phyloP scores from a whole-genome alignment of 1,140 invertebrate species.

The Cherax quadricarinatus region DNA sequence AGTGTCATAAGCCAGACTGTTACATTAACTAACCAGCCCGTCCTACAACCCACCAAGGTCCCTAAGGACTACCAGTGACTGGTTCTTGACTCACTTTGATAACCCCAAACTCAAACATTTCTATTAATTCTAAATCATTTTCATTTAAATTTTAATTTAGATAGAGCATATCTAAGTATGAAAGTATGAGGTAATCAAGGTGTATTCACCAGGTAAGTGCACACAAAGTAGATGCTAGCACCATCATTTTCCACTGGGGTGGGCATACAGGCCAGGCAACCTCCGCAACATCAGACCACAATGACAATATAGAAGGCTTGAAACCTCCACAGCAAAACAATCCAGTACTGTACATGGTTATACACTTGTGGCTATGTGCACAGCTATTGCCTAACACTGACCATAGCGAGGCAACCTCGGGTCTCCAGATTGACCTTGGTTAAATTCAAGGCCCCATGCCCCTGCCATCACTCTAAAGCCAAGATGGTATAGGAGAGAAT shows the following conservation, averaged over 20 bases:
- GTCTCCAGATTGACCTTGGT: slow-evolving; percentile 58
- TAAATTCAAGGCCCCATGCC: slow-evolving; percentile 46
- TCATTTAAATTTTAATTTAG: slow-evolving; percentile 6
- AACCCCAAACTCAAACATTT: slow-evolving; percentile 15
- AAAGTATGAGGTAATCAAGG: slow-evolving; percentile 22
- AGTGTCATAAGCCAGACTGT: slow-evolving; percentile 63
- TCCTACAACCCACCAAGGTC: slow-evolving; percentile 52
- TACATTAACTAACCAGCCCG: slow-evolving; percentile 58
- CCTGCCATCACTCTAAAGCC: slow-evolving; percentile 18
- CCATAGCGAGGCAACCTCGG: slow-evolving; percentile 63
- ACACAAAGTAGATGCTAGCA: slow-evolving; percentile 57
- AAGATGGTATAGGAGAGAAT: slow-evolving; percentile 25
- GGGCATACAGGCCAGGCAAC: slow-evolving; percentile 44
- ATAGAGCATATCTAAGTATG: neutral
- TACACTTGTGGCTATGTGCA: slow-evolving; percentile 64
- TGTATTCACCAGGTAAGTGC: slow-evolving; percentile 49
- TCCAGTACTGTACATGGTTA: slow-evolving; percentile 55
- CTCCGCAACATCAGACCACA: slow-evolving; percentile 69
- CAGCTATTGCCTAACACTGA: slow-evolving; percentile 71
- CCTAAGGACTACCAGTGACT: slow-evolving; percentile 44
- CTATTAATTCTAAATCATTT: slow-evolving; percentile 20
- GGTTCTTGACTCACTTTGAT: slow-evolving; percentile 16
- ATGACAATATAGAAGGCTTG: slow-evolving; percentile 61
- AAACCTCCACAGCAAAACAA: slow-evolving; percentile 61
- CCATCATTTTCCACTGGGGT: slow-evolving; percentile 51